A percentile compares a stretch with the other conserved stretches of the same genome.
Conservation (phyloP, 2,888 invertebrate species). For the Phaedon cochleariae region DNA sequence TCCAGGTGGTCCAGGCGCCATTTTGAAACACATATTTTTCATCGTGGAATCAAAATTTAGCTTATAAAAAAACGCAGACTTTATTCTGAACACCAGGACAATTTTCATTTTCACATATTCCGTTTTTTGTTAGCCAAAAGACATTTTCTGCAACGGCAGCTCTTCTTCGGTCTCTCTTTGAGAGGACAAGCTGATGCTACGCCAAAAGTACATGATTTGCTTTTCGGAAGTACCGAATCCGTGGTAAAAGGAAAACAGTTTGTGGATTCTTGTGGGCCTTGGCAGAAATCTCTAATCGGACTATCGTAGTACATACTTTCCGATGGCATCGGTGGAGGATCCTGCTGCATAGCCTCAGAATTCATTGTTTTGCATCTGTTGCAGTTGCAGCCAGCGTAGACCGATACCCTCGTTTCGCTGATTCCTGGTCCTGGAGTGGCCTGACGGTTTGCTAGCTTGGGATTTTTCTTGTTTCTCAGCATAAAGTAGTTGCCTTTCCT, state of each 20-base stretch:
- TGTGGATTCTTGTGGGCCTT: conserved; percentile 4
- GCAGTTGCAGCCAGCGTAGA: conserved; percentile 23
- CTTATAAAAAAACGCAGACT: not conserved
- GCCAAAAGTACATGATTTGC: conserved; percentile 18
- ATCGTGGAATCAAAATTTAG: too few relatives aligned
- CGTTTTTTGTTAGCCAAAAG: conserved; percentile 12
- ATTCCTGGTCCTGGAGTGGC: conserved; percentile 32
- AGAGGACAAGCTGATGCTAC: not conserved
- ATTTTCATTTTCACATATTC: conserved; percentile 8
- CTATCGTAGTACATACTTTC: not conserved
- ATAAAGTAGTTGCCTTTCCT: conserved; percentile 47
- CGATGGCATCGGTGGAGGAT: not conserved
- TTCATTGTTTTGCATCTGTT: conserved; percentile 18
- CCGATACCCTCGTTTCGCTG: not conserved
- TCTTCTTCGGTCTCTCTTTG: conserved; percentile 14
- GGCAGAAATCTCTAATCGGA: too few relatives aligned
- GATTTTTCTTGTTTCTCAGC: conserved; percentile 33
- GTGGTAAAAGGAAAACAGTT: not conserved
- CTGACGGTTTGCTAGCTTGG: conserved; percentile 28
- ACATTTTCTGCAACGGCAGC: conserved; percentile 29
- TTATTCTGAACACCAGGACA: conserved; percentile 11
- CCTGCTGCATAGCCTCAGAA: not conserved
- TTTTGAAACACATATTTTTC: too few relatives aligned
- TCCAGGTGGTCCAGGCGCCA: too few relatives aligned
- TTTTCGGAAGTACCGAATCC: conserved; percentile 4